Evolutionary conservation across 2,888 invertebrate species (phyloP), one percentile per base, ranked within the genome.

Genomic region (Nemotelus pantherinus): DNA sequence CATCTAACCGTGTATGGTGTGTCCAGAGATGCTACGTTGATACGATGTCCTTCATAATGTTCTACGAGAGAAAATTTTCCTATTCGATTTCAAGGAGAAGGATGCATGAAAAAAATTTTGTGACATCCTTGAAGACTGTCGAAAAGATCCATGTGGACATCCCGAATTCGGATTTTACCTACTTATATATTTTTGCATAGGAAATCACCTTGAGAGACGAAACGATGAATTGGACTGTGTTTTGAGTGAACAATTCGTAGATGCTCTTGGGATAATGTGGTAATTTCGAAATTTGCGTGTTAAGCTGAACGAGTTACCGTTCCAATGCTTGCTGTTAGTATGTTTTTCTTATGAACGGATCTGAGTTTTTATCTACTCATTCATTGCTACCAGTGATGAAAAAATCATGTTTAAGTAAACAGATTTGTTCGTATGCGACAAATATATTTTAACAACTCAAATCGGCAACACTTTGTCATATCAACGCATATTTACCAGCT

Each of bases 1-100:
- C 79, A 79, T 53, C 79, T 79, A 77, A 68, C 77, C 77, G 79
- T 77, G 39, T 55, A 57, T 7, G 39, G 25, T 58, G 25, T 60
- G 55, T 45, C 76, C 67, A 25, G 39, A 58, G 76, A 76, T 76
- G n/a, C 57, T 39, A 48, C 39, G 39, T 45, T 47, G 43, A 60
- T 60, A 72, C 53, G 57, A 74, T 74, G 60, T 74, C 74, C 72
- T 63, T 74, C 57, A 70, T n/a, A 60, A 48, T 48, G 41, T 60
- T 39, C 47, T 60, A 43, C 67, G 3, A 7, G 39, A 45, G 9
- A 45, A 65, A 41, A 39, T 60, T 57, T 7, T 64, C 39, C 43
- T 55, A 44, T 65, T 65, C 47, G 43, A 47, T 44, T 9, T 65
- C 41, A 9, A 45, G 6, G 60, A 48, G 64, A 53, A 75, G 75